A percentile compares a stretch with the other conserved stretches of the same genome.
Evolutionary conservation across 2,113 vertebrate genomes (phyloP).

Genomic region (Dicerorhinus sumatrensis): DNA sequence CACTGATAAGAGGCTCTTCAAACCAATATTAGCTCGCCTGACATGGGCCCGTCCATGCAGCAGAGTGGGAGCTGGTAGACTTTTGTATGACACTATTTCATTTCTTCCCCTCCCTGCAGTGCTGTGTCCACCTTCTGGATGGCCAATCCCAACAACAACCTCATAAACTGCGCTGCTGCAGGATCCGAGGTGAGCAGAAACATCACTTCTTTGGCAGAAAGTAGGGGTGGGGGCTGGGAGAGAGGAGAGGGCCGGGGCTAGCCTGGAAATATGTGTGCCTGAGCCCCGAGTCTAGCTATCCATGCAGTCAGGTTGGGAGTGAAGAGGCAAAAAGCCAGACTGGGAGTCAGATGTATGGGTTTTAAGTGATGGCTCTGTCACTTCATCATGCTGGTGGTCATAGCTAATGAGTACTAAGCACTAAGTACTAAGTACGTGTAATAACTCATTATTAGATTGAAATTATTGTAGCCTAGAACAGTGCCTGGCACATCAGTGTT

Average conservation of each 20-base stretch:
- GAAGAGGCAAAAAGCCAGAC: background rate
- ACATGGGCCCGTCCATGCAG: accelerated
- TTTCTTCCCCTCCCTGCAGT: constrained; percentile 83
- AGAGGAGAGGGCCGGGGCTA: accelerated
- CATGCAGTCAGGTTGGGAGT: accelerated
- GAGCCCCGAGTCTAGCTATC: background rate
- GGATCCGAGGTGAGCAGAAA: constrained; percentile 94
- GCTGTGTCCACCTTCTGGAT: constrained; percentile 99
- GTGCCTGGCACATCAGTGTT: accelerated
- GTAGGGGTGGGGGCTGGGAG: accelerated
- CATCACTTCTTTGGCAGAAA: background rate
- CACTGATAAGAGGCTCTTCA: background rate
- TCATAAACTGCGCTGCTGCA: constrained; percentile 96
- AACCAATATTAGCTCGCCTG: background rate
- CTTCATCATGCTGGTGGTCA: accelerated
- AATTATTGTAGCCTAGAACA: accelerated
- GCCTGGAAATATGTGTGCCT: accelerated
- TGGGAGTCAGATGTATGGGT: background rate
- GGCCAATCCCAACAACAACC: constrained; percentile 98
- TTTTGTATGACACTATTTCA: accelerated
- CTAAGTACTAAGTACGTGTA: background rate
- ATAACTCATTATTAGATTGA: background rate
- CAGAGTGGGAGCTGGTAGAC: accelerated
- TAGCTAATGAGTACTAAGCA: accelerated
- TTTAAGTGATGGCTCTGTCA: background rate